Base-by-base conservation (phyloP, 2,888 invertebrate genomes). In the Cryptocephalus moraei region DNA sequence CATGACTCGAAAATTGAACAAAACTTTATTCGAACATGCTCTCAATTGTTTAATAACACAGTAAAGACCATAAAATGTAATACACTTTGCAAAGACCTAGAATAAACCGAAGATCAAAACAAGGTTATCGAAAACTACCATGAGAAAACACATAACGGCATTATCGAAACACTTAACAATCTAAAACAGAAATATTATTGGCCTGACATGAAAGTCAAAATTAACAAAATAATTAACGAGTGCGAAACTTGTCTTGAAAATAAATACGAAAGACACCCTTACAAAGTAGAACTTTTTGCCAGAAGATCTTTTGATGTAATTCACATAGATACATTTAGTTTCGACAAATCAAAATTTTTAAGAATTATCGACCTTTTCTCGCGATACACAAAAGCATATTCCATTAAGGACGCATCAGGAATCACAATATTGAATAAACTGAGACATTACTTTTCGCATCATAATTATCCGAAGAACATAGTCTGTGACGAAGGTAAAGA, bases 251-350 rank as follows among this genome's bases (percentile, higher is more conserved):
- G 51, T 36, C 33, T 53, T 10, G 43, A 46, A 47, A 49, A 45
- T 42, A 53, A 56, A 46, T 55, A 56, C 38, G 50, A 53, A 44
- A 47, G 52, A 46, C 43, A 51, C 32, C 52, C 56, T 2, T 53
- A 47, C 11, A 48, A 49, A 43, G 48, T 48, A 1, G 50, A 53
- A 10, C 41, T 52, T 13, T 34, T 53, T 8, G 43, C 51, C 6
- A 50, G 49, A 33, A 49, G 50, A 48, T 49, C 42, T 42, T 42
- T 42, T 8, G 8, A 42, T 6, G 9, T 11, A 1, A 4, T 42
- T 2, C 32, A 31, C 12, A 9, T 42, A 32, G 31, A 42, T 12
- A 32, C 32, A 2, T 42, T 42, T n/a, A n/a, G 32, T n/a, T 13
- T 42, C 10, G 22, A 22, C 10, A 42, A 31, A 3, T 9, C 9